Evolutionary conservation across 30 jellyfish, hydroid and myxozoan genomes (phyloP), one percentile per base, ranked within the genome.

Genomic region (Aurelia aurita): DNA sequence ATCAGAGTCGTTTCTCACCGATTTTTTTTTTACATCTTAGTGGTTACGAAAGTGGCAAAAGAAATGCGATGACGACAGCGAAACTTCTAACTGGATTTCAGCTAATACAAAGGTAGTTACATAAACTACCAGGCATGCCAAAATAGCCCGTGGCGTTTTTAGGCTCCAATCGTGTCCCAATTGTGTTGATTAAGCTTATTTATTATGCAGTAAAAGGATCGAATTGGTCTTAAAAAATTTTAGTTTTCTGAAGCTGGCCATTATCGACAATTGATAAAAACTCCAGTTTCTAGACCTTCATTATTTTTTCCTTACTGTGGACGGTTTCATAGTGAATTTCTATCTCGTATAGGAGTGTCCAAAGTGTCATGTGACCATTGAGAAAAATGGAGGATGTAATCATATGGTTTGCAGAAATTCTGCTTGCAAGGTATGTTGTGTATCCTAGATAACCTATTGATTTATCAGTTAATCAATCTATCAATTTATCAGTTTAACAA

Each of bases 61-160:
- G 78, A 94, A 94, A 85, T 94, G 99, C 47, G 99, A 94, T 26
- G 99, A 94, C 46, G 99, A 94, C 54, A 94, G 99, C 53, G 99
- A 94, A 74, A 94, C 99, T 26, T 94, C 99, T 21, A 94, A 94
- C 76, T 94, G 99, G 99, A 94, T 94, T 69, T 85, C 97, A 6
- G 99, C 99, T 4, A 94, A 94, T 55, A 94, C 99, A 25, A 94
- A 94, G 85, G 99, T 94, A 77, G 28, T 57, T 71, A 16, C 18
- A 19, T 74, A 2, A n/a, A 19, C 6, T 18, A 19, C 6, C 8
- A 39, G 18, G 51, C 51, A 39, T 3, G 0, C 0, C 7, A 15
- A 2, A 27, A 34, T 34, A 34, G 7, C 46, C 46, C 4, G 46
- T 34, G 46, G 6, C 7, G 46, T 34, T 34, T 34, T 34, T 34